Evolutionary conservation across 2,888 invertebrate genomes (phyloP), one percentile per base, ranked within the genome.

Genomic region (Scrobipalpa atriplicella): DNA sequence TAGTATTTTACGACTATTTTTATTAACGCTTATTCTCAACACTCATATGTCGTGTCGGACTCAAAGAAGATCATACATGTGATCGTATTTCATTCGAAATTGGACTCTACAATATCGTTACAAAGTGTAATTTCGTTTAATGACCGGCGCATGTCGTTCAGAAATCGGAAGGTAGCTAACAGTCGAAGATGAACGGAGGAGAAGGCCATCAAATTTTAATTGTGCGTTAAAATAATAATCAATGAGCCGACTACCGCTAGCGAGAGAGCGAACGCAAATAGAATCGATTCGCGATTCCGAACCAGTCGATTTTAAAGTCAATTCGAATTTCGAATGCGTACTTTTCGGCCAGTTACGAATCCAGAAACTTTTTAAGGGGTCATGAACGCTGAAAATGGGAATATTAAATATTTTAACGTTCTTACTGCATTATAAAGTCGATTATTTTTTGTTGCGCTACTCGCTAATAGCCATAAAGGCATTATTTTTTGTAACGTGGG

Each of bases 141-240:
- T 29, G 38, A 52, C 10, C 18, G 52, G 5, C n/a, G 43, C 36
- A 36, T 65, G 65, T 69, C 68, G 72, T 73, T 70, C 70, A 69
- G 73, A 68, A 74, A 73, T 71, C 70, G 69, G 72, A 71, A 75
- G 71, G 71, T 72, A 73, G 72, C 70, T 78, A 76, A 80, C 79
- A 84, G 85, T 86, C 82, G 85, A 86, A 91, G 89, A 89, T 88
- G 90, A 88, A 89, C 91, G 87, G 82, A 88, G 87, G 87, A 86
- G 87, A 90, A 89, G 87, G 85, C 89, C 89, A 90, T 92, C 89
- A 92, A 92, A 91, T 86, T 92, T 92, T 92, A 92, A 92, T 90
- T 90, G 90, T 89, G 82, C 90, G 91, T 90, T 91, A 91, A 91
- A 92, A 92, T 91, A 90, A 90, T 90, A 92, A 92, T 90, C 90